A percentile compares a stretch with the other conserved stretches of the same genome.
phyloP scores from a whole-genome alignment of 1,140 invertebrate species.

The Acyrthosiphon pisum region DNA sequence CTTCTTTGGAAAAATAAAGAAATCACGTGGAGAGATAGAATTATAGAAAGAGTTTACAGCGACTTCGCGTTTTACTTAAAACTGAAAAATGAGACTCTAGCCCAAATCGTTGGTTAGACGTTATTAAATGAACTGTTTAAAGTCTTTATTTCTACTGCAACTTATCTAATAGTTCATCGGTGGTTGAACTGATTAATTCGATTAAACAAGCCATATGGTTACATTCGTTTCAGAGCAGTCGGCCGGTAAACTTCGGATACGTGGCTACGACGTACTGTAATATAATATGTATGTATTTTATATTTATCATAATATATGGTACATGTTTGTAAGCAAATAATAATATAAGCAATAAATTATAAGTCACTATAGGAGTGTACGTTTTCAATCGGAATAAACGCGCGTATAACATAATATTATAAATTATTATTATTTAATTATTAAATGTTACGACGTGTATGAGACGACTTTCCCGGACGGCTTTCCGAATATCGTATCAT shows the following conservation, averaged over 20 bases:
- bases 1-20: neutral
- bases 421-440: constrained; percentile 13
- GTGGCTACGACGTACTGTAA: neutral
- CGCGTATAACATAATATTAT: neutral
- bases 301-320: neutral
- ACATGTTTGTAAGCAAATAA: neutral
- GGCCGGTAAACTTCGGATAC: neutral
- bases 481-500: neutral
- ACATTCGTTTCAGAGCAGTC: neutral
- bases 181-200: neutral
- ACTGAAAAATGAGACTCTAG: neutral
- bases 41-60: neutral
- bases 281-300: too few relatives aligned
- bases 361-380: neutral
- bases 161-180: neutral
- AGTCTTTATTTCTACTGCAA: neutral
- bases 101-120: neutral
- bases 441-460: neutral
- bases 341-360: neutral
- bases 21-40: neutral
- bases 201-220: neutral
- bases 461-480: neutral
- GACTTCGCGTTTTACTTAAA: neutral
- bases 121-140: neutral
- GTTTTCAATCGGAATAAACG: neutral